Conservation (phyloP, 2,113 vertebrate genomes). For the Speoplatyrhinus poulsoni region DNA sequence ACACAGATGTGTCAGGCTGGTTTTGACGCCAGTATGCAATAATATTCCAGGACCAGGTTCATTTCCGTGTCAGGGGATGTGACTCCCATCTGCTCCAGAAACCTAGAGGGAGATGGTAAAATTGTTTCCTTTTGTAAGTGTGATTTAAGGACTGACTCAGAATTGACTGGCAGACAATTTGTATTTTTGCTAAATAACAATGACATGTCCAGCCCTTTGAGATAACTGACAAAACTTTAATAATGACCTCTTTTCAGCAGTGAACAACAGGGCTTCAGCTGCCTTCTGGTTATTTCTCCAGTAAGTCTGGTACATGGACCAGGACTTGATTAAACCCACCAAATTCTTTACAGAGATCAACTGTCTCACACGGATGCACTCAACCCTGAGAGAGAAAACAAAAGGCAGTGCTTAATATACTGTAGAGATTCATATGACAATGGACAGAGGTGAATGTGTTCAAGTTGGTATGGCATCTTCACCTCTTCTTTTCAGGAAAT, state of each 20-base stretch:
- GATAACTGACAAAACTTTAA: not conserved
- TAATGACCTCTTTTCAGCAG: constrained; percentile 71
- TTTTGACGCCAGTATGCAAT: constrained; percentile 71
- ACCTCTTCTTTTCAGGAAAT: constrained; percentile 82
- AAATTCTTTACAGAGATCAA: constrained; percentile 62
- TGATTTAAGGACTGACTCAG: too few species aligned
- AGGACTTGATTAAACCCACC: constrained; percentile 75
- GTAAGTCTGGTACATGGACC: constrained; percentile 77
- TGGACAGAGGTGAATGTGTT: not conserved
- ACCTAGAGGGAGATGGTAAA: constrained; percentile 44
- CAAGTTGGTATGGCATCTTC: constrained; percentile 18
- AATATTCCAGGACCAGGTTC: constrained; percentile 48
- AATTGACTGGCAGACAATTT: too few species aligned
- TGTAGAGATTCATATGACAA: not conserved
- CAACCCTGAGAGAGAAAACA: constrained; percentile 65
- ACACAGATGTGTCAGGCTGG: constrained; percentile 31
- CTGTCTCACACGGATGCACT: constrained; percentile 57
- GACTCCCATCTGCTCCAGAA: constrained; percentile 70
- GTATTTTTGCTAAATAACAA: too few species aligned
- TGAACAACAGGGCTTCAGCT: constrained; percentile 70
- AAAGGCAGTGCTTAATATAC: not conserved
- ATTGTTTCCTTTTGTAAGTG: not conserved
- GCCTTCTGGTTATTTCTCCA: constrained; percentile 55
- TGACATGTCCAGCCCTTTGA: too few species aligned
- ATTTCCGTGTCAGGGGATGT: constrained; percentile 64